Conservation (phyloP, 2,888 invertebrate genomes). For the Drosophila gaucha region DNA sequence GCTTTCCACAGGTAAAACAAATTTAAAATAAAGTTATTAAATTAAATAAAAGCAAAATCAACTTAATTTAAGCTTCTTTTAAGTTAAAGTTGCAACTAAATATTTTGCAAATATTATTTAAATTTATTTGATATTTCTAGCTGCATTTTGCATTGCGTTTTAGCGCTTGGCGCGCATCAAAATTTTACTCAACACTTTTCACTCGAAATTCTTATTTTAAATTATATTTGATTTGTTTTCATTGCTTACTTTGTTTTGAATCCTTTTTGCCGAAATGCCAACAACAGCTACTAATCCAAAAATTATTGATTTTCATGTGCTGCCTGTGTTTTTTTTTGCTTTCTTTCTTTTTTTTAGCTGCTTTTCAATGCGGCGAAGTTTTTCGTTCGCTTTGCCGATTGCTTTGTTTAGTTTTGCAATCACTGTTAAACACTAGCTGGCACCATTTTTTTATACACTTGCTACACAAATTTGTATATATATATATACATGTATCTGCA, state of each 20-base stretch:
- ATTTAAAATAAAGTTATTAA: background rate
- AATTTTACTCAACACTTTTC: background rate
- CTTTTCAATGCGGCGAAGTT: slow-evolving; percentile 24
- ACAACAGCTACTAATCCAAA: slow-evolving; percentile 81
- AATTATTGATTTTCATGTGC: slow-evolving; percentile 83
- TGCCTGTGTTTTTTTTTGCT: too few relatives aligned
- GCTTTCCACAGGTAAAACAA: slow-evolving; percentile 36
- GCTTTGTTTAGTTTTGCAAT: slow-evolving; percentile 56
- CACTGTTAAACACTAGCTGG: slow-evolving; percentile 23
- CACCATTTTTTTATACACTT: slow-evolving; percentile 25
- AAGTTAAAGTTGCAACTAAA: background rate
- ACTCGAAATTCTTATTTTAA: background rate
- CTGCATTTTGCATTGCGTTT: background rate
- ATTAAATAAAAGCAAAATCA: background rate
- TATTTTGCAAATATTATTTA: background rate
- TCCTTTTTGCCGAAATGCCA: slow-evolving; percentile 41
- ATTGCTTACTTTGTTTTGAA: slow-evolving; percentile 65
- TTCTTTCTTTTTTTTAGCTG: background rate
- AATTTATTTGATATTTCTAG: background rate
- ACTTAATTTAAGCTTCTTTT: background rate
- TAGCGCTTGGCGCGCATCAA: background rate
- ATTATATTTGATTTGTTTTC: background rate
- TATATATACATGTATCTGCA: slow-evolving; percentile 6
- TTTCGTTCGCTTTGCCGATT: slow-evolving; percentile 30
- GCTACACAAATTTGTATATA: slow-evolving; percentile 26